Evolutionary conservation across 2,888 invertebrate genomes (phyloP).

Genomic region (Gasteruption jaculator): DNA sequence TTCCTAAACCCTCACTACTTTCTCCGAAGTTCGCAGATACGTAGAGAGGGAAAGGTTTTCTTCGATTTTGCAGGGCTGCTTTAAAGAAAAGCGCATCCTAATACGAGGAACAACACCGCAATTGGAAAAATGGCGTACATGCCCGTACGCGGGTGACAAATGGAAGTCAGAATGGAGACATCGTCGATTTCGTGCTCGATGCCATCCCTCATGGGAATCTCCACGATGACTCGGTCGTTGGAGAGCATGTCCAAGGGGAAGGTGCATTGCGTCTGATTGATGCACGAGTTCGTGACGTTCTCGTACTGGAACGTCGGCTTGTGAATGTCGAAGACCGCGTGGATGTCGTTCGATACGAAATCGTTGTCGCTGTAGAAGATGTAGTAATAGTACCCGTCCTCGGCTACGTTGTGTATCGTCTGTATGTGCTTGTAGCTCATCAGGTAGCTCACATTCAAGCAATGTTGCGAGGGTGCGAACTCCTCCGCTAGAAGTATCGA

Average conservation of each 20-base stretch:
- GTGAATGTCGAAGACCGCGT: constrained; percentile 79
- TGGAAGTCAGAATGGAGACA: constrained; percentile 67
- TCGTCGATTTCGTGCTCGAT: constrained; percentile 73
- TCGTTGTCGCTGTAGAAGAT: constrained; percentile 87
- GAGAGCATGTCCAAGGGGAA: constrained; percentile 70
- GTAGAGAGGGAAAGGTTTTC: no score
- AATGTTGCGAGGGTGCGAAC: constrained; percentile 66
- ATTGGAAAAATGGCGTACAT: constrained; percentile 79
- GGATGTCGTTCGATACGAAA: constrained; percentile 72
- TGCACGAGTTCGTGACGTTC: constrained; percentile 66
- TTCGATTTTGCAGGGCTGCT: no score
- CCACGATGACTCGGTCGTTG: constrained; percentile 76
- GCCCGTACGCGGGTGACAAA: constrained; percentile 74
- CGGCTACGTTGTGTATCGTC: constrained; percentile 66
- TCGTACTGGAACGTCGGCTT: constrained; percentile 79
- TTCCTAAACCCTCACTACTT: no score
- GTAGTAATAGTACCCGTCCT: constrained; percentile 83
- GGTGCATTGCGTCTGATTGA: constrained; percentile 73
- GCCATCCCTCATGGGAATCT: constrained; percentile 77
- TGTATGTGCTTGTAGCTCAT: constrained; percentile 67
- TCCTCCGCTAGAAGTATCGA: constrained; percentile 69
- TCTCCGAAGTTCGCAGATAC: no score
- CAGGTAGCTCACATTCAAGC: constrained; percentile 66
- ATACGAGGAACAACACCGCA: constrained; percentile 68
- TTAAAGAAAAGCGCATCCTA: constrained; percentile 79